Percentiles rank a stretch among this genome's conserved stretches.
These are phyloP conservation scores for Sapajus apella DNA, from an alignment of 2,113 vertebrate genomes.

Conservation along the genomic window DNA sequence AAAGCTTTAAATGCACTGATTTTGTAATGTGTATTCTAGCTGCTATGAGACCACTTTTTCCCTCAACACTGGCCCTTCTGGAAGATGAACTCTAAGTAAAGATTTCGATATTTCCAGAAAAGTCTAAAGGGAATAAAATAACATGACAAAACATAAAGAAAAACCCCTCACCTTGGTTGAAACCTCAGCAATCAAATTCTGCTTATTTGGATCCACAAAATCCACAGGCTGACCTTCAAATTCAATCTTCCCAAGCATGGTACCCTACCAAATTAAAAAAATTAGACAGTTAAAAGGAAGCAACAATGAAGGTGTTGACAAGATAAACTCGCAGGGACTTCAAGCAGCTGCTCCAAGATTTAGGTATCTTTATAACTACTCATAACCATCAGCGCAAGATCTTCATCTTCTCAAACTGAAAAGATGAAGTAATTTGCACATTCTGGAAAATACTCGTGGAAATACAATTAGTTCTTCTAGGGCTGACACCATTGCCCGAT, in stretches of 20 bases:
- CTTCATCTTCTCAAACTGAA: background rate
- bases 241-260: conserved; percentile 95
- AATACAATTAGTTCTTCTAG: conserved; percentile 31
- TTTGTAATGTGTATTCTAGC: background rate
- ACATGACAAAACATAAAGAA: background rate
- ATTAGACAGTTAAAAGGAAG: conserved; percentile 52
- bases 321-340: conserved; percentile 40
- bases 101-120: conserved; percentile 5
- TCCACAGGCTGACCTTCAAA: conserved; percentile 94
- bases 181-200: conserved; percentile 94
- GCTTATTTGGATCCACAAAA: conserved; percentile 91
- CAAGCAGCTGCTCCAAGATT: conserved; percentile 61
- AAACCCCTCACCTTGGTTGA: conserved; percentile 92
- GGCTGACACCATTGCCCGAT: background rate
- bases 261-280: conserved; percentile 87
- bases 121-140: background rate
- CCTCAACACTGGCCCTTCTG: background rate
- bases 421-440: conserved; percentile 38
- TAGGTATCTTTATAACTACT: conserved; percentile 44
- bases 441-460: conserved; percentile 25
- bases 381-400: conserved; percentile 44
- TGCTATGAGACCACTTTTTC: background rate
- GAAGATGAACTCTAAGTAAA: conserved; percentile 18
- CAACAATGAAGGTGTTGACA: conserved; percentile 69
- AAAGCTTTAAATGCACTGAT: background rate